Evolutionary conservation across 2,888 invertebrate genomes (phyloP).

Genomic region (Nipponacmea schrenckii): DNA sequence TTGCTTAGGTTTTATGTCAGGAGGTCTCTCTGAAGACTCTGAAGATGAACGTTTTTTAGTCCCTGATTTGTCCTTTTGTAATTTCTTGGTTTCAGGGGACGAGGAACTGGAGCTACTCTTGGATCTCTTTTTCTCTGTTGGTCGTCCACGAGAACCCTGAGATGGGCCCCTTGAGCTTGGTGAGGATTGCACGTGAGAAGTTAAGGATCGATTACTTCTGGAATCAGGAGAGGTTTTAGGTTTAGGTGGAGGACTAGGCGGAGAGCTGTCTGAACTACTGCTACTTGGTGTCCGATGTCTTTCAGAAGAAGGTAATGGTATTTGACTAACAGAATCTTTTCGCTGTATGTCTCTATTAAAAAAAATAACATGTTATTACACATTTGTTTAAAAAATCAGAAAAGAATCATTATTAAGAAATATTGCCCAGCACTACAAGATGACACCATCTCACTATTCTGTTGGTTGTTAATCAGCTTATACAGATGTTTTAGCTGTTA

Average conservation of each 20-base stretch:
- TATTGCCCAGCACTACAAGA: no score
- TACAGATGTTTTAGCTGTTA: no score
- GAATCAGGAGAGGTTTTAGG: neutral
- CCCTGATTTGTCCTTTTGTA: neutral
- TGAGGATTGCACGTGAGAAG: no score
- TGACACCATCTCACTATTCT: no score
- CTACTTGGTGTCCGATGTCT: neutral
- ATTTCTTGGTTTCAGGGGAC: neutral
- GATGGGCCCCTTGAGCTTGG: no score
- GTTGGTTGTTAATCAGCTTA: no score
- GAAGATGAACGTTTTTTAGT: neutral
- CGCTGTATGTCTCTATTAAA: neutral
- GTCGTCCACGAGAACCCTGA: no score
- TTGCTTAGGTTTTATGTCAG: neutral
- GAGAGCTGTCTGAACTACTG: neutral
- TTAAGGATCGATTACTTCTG: neutral
- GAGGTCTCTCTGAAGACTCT: slow-evolving; percentile 6
- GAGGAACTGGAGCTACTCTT: neutral
- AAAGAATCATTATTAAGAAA: no score
- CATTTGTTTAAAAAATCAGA: no score
- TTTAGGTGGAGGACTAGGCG: neutral
- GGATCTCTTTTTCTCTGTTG: no score
- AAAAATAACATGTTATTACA: no score
- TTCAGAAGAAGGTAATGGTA: neutral
- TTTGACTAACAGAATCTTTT: neutral